Evolutionary conservation across 2,888 invertebrate genomes (phyloP), one percentile per base, ranked within the genome.

Genomic region (Diachrysia chrysitis): DNA sequence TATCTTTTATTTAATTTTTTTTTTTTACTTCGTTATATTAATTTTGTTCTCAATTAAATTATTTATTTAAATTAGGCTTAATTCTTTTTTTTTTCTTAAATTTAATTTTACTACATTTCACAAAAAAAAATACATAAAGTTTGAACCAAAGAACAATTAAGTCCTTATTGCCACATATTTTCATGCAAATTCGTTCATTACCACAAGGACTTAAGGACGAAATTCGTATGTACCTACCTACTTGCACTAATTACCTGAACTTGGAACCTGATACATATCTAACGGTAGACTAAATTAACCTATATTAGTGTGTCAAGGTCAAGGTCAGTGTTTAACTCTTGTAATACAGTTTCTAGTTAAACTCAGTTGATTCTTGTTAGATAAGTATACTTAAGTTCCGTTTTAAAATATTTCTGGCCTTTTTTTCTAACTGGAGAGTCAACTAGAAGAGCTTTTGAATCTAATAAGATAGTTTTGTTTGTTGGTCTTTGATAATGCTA

Each of bases 231-330:
- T 9, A 64, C 46, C n/a, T 9, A 64, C 46, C n/a, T 42, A 21
- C 46, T 19, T 37, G 19, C 54, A 21, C 58, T 46, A 23, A 4
- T 63, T 56, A 21, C 10, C 10, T 35, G 4, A 23, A 29, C 48
- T 48, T 14, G 9, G 19, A 29, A n/a, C 3, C 51, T 19, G 63
- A 72, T 63, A 35, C 58, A 55, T 63, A 56, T 72, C 57, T 55
- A 61, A 16, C 25, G 17, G 42, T 46, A 66, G 35, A 56, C 23
- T 1, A 56, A 48, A 46, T 48, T 6, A 14, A 25, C 42, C 29
- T 61, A 60, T 23, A 59, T 71, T 63, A 58, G 23, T 62, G 2
- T 42, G 29, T 63, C 7, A 25, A 67, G 73, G 68, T 23, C 58
- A 76, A 60, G 63, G 51, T 10, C 42, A 29, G 10, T 16, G 0